phyloP scores from a whole-genome alignment of 64 coral and sea anemone species.

The Stichodactyla mertensii region DNA sequence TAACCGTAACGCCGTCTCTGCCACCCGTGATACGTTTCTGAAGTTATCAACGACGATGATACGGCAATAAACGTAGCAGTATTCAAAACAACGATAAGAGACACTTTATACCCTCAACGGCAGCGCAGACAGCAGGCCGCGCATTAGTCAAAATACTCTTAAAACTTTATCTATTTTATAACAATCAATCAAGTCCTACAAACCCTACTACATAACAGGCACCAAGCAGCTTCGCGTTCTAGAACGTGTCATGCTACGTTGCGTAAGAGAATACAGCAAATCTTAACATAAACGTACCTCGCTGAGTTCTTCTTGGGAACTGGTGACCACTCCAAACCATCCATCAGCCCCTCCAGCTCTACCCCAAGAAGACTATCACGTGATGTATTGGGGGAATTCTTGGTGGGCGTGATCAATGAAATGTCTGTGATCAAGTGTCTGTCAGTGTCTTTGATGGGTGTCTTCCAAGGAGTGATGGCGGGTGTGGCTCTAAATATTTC shows the following conservation, averaged over 20 bases:
- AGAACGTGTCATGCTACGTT: background rate
- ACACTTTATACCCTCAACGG: too few species aligned
- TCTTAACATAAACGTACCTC: constrained; percentile 8
- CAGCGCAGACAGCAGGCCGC: too few species aligned
- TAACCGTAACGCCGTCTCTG: too few species aligned
- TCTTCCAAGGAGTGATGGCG: background rate
- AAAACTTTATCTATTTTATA: too few species aligned
- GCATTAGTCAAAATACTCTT: too few species aligned
- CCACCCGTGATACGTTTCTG: too few species aligned
- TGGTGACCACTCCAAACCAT: constrained; percentile 75
- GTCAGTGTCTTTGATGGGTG: background rate
- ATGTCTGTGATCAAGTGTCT: constrained; percentile 26
- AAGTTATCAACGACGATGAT: too few species aligned
- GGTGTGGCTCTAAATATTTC: background rate
- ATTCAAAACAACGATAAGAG: too few species aligned
- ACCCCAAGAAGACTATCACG: constrained; percentile 48
- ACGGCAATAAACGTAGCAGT: too few species aligned
- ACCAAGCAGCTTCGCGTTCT: too few species aligned
- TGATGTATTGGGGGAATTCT: constrained; percentile 28
- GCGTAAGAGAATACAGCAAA: background rate
- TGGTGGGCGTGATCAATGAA: background rate
- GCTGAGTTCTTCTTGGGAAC: constrained; percentile 12
- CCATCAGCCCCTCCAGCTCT: constrained; percentile 50
- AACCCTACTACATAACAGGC: too few species aligned
- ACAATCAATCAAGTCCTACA: too few species aligned